Base-by-base conservation (phyloP, 2,113 vertebrate genomes). In the Sinocyclocheilus grahami region DNA sequence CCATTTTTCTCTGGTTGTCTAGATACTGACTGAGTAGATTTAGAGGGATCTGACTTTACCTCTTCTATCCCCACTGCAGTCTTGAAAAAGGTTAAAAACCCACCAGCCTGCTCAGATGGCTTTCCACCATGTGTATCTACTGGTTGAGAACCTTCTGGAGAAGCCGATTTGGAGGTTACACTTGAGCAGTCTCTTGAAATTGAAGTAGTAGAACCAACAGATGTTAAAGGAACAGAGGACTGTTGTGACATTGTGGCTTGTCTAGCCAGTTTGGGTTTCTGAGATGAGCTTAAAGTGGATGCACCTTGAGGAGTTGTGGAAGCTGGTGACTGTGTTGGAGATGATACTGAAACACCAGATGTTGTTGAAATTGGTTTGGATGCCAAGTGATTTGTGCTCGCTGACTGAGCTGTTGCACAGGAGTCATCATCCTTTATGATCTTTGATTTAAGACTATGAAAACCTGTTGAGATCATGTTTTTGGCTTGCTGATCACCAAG, bases 1-100 rank as follows among this genome's bases (percentile, higher is more conserved):
- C 77, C 85, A 84, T 83, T 86, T 80, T 90, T 87, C 48, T 92
- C 94, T 87, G 90, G 92, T 82, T 89, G 90, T 91, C 92, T 94
- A 65, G 77, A 71, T 85, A 39, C 85, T 42, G 86, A 90, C 75
- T 93, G 89, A 85, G 91, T 88, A 63, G 87, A 7, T 77, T 91
- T 90, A 48, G 91, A 86, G 4, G 92, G 48, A 39, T 92, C 92
- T 60, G 87, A 85, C 91, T 96, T 96, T 82, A 91, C 91, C 87
- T 95, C 93, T 2, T 94, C 92, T n/a, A 92, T 92, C 78, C 90
- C 91, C 48, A 95, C 94, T 85, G 96, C 95, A 2, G 93, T 94
- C 93, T 96, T 97, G 42, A 99, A 96, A 90, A 98, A 95, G 85
- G 92, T 95, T 89, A 97, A 94, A 88, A 97, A 95, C 62, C 96